Evolutionary conservation across 2,888 invertebrate genomes (phyloP).

Genomic region (Papilio gigon): DNA sequence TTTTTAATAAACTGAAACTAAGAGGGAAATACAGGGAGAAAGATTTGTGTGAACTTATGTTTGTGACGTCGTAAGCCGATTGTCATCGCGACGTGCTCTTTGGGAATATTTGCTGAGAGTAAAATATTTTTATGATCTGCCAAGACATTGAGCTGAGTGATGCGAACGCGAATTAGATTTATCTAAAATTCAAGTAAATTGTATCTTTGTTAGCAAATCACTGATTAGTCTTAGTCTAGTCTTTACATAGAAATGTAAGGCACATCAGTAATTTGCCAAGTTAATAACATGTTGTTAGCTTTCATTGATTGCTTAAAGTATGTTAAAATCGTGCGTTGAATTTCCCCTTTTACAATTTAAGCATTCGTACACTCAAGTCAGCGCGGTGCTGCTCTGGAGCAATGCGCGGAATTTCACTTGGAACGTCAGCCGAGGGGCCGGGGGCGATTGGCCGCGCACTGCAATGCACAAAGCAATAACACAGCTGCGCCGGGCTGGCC

Average conservation of each 20-base stretch:
- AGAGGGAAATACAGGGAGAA: constrained; percentile 39
- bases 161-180: no score
- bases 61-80: constrained; percentile 69
- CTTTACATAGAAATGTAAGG: no score
- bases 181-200: no score
- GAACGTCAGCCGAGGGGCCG: constrained; percentile 34
- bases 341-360: neutral
- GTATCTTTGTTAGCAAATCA: no score
- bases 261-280: no score
- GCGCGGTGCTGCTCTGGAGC: neutral
- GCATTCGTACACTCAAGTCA: neutral
- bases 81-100: constrained; percentile 54
- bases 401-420: constrained; percentile 47
- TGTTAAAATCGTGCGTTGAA: no score
- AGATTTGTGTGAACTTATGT: constrained; percentile 61
- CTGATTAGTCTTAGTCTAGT: no score
- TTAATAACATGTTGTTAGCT: no score
- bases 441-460: constrained; percentile 47
- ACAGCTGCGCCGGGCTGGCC: constrained; percentile 44
- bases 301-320: no score
- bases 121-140: constrained; percentile 16
- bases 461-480: constrained; percentile 44
- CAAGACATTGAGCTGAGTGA: neutral
- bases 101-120: constrained; percentile 39
- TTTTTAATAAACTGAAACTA: neutral